Percentiles rank a stretch among this genome's conserved stretches.
Evolutionary conservation across 2,113 vertebrate species (phyloP).

Genomic region (Saguinus midas): DNA sequence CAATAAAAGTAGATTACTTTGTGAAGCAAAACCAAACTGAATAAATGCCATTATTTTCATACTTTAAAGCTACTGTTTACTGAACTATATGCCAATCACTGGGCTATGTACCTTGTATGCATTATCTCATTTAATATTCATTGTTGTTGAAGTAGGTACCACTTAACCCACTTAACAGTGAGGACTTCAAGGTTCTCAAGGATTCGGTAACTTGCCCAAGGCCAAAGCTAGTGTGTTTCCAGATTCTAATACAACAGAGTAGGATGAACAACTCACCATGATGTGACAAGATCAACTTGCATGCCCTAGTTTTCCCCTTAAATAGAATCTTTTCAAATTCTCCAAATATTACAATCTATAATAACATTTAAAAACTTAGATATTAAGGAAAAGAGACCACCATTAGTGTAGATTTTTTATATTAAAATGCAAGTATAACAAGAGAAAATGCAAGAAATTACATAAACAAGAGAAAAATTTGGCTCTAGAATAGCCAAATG

Average conservation of each 20-base stretch:
- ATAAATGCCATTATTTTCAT: not conserved
- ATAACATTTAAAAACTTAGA: not conserved
- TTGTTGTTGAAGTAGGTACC: not conserved
- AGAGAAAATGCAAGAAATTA: not conserved
- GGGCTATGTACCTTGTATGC: not conserved
- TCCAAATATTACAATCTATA: not conserved
- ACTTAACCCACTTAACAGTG: not conserved
- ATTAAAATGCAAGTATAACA: not conserved
- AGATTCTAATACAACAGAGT: slow-evolving; percentile 25
- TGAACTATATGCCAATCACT: not conserved
- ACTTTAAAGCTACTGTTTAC: slow-evolving; percentile 11
- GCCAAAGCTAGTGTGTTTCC: not conserved
- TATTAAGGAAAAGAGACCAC: not conserved
- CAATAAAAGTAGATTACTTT: slow-evolving; percentile 40
- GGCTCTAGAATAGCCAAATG: not conserved
- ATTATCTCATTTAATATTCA: not conserved
- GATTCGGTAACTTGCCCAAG: not conserved
- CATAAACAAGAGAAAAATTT: not conserved
- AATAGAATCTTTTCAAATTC: not conserved
- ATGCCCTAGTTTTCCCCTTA: not conserved
- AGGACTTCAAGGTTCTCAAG: not conserved
- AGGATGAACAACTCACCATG: not conserved
- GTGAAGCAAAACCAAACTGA: slow-evolving; percentile 38
- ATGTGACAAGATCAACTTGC: not conserved
- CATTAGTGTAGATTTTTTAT: not conserved